These are phyloP conservation scores for Artemisiospiza belli DNA, from an alignment of 2,113 vertebrate species.

Conservation along the genomic window DNA sequence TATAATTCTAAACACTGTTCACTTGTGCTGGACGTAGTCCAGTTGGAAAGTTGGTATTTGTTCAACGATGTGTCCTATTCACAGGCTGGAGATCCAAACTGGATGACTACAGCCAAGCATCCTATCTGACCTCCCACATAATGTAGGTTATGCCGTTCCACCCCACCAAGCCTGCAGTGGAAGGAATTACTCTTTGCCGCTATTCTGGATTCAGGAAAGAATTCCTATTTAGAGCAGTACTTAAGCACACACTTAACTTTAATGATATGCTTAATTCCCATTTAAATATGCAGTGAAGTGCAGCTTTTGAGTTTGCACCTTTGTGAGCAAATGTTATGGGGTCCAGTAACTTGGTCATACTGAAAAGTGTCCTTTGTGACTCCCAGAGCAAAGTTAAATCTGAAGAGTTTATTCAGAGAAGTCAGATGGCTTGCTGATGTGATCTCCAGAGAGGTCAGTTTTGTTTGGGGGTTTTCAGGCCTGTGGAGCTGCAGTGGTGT, in stretches of 20 bases:
- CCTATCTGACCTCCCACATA: background rate
- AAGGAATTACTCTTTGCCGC: background rate
- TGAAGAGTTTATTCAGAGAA: background rate
- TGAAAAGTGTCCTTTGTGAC: background rate
- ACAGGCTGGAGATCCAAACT: background rate
- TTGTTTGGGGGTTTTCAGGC: background rate
- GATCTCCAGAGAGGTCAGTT: background rate
- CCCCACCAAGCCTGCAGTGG: background rate
- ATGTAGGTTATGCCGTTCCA: background rate
- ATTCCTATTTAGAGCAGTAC: constrained; percentile 40
- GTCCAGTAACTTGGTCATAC: background rate
- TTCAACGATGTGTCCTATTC: background rate
- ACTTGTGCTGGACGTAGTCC: background rate
- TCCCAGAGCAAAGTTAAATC: background rate
- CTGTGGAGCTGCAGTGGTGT: background rate
- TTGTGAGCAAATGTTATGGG: background rate
- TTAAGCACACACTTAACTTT: constrained; percentile 39
- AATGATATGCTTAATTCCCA: constrained; percentile 28
- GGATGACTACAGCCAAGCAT: background rate
- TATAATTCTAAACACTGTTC: background rate
- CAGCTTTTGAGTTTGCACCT: background rate
- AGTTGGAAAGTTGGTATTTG: constrained; percentile 26
- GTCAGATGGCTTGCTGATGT: background rate
- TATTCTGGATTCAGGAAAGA: background rate
- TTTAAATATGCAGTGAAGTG: background rate